These are phyloP conservation scores for Pollimyrus isidori DNA, from an alignment of 2,113 vertebrate genomes.

Conservation along the genomic window DNA sequence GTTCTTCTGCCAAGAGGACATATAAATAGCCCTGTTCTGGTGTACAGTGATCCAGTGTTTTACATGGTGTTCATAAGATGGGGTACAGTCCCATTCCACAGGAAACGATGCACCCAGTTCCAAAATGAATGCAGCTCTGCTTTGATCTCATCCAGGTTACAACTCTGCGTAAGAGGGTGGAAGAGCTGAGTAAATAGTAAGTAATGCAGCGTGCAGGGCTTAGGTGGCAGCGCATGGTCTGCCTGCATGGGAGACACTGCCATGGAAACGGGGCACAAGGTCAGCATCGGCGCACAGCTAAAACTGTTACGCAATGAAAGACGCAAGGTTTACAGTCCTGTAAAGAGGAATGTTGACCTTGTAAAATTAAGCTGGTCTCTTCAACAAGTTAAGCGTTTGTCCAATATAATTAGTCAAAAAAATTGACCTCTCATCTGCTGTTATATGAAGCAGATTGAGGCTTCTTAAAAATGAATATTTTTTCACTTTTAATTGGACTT, in stretches of 20 bases:
- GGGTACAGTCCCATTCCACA: neutral
- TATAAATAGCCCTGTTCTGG: neutral
- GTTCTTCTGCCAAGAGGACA: neutral
- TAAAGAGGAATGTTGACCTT: neutral
- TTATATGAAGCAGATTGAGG: neutral
- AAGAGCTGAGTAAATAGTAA: slow-evolving; percentile 99
- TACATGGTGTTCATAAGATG: neutral
- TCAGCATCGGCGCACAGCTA: slow-evolving; percentile 31
- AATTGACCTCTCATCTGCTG: neutral
- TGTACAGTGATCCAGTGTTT: neutral
- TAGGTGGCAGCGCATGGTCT: slow-evolving; percentile 56
- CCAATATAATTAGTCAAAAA: neutral
- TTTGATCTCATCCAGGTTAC: slow-evolving; percentile 78
- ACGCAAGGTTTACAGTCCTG: neutral
- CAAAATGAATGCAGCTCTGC: slow-evolving; percentile 40
- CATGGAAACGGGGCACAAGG: slow-evolving; percentile 25
- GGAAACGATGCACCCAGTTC: neutral
- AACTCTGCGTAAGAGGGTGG: slow-evolving; percentile 90
- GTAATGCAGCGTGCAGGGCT: slow-evolving; percentile 56
- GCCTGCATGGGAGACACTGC: slow-evolving; percentile 61
- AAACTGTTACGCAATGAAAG: neutral
- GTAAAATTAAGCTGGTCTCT: neutral
- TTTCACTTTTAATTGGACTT: neutral
- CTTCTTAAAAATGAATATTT: neutral
- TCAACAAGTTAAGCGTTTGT: neutral